Evolutionary conservation across 2,113 vertebrate species (phyloP).

Genomic region (Aspidoscelis tigris): DNA sequence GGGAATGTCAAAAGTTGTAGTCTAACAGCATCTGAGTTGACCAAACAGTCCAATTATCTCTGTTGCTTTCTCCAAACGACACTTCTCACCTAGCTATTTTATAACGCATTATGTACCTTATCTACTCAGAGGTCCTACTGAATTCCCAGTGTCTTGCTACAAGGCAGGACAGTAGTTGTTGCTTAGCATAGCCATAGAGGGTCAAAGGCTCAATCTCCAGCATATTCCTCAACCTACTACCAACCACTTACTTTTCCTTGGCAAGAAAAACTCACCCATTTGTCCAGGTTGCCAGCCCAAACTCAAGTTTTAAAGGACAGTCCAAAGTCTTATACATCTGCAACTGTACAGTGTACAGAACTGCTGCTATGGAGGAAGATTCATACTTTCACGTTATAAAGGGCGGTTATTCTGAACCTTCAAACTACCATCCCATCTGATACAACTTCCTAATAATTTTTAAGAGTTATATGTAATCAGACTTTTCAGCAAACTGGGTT

Average conservation of each 20-base stretch:
- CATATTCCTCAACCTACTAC: too few relatives aligned
- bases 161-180: neutral
- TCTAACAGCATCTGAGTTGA: neutral
- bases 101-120: neutral
- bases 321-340: too few relatives aligned
- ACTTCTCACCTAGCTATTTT: conserved; percentile 15
- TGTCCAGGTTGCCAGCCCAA: too few relatives aligned
- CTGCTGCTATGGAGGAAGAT: neutral
- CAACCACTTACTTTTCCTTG: too few relatives aligned
- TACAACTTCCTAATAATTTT: neutral
- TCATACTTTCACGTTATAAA: neutral
- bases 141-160: neutral
- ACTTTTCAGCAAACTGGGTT: neutral
- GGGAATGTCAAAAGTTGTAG: too few relatives aligned
- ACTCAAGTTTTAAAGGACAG: too few relatives aligned
- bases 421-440: neutral
- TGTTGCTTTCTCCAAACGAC: conserved; percentile 32
- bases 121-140: neutral
- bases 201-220: too few relatives aligned
- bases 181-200: too few relatives aligned
- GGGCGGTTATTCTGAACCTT: neutral
- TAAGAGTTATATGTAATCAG: neutral
- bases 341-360: too few relatives aligned
- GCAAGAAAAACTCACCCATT: too few relatives aligned
- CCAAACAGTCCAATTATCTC: neutral